Evolutionary conservation across 2,888 invertebrate species (phyloP).

Genomic region (Lobophora halterata): DNA sequence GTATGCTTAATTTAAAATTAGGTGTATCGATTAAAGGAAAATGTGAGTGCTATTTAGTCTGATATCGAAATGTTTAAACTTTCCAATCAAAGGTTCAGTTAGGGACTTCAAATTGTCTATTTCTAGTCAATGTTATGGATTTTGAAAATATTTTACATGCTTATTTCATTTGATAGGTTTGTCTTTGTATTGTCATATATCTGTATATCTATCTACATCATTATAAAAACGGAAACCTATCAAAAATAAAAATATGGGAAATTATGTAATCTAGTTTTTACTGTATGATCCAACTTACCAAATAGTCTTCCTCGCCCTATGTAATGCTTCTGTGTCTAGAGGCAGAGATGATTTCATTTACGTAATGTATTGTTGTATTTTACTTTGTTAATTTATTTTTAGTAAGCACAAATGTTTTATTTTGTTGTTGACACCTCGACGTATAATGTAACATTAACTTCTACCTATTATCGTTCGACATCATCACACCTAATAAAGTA

Average conservation of each 20-base stretch:
- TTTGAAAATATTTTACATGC: conserved; percentile 50
- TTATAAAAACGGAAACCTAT: conserved; percentile 5
- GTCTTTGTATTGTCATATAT: conserved; percentile 31
- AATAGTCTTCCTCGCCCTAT: conserved; percentile 66
- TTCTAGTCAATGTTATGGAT: conserved; percentile 64
- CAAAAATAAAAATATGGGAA: too few relatives aligned
- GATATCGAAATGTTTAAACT: conserved; percentile 29
- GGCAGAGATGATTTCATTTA: conserved; percentile 56
- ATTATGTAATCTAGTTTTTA: conserved; percentile 8
- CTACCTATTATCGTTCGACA: conserved; percentile 64
- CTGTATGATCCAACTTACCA: conserved; percentile 13
- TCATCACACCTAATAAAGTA: conserved; percentile 79
- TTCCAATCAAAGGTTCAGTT: conserved; percentile 9
- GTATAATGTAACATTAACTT: conserved; percentile 71
- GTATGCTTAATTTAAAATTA: conserved; percentile 65
- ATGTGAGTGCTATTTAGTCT: conserved; percentile 45
- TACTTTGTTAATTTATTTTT: conserved; percentile 79
- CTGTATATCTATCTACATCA: conserved; percentile 26
- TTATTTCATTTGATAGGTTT: conserved; percentile 35
- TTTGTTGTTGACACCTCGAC: conserved; percentile 75
- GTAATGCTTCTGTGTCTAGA: conserved; percentile 54
- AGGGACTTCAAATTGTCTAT: conserved; percentile 22
- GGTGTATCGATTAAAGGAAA: conserved; percentile 36
- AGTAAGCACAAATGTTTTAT: conserved; percentile 75
- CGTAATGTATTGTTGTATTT: conserved; percentile 68